Evolutionary conservation across 2,888 invertebrate genomes (phyloP).

Genomic region (Lasioglossum figueresi): DNA sequence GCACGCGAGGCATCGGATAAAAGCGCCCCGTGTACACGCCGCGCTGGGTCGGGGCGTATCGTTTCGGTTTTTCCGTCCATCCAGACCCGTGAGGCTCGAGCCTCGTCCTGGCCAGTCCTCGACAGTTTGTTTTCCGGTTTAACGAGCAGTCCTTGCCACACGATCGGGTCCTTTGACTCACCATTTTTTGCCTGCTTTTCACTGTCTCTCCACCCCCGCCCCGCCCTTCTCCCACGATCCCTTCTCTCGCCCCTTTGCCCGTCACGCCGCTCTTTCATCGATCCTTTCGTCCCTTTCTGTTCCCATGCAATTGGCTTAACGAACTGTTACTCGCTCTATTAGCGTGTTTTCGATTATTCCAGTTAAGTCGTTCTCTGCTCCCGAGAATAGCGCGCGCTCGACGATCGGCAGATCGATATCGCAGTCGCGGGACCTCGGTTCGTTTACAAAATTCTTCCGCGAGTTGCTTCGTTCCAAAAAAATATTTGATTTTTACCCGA

Average conservation of each 20-base stretch:
- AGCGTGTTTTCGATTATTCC: conserved; percentile 45
- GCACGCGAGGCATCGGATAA: background rate
- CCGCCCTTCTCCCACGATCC: background rate
- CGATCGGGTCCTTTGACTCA: conserved; percentile 70
- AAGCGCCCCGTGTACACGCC: background rate
- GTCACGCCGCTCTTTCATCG: conserved; percentile 19
- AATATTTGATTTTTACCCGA: background rate
- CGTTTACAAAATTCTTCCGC: background rate
- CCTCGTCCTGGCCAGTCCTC: conserved; percentile 42
- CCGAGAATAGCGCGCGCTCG: background rate
- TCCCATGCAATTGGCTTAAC: conserved; percentile 54
- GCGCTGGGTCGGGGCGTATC: background rate
- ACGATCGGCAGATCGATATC: background rate
- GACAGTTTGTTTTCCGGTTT: conserved; percentile 72
- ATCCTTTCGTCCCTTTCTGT: conserved; percentile 40
- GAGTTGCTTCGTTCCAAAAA: background rate
- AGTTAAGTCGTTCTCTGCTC: background rate
- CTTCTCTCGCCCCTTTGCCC: background rate
- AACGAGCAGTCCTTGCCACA: conserved; percentile 71
- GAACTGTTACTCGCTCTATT: conserved; percentile 44
- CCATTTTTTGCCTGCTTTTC: conserved; percentile 49
- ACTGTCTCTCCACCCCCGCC: conserved; percentile 25
- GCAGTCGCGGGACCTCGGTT: background rate
- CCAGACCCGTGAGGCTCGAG: conserved; percentile 11
- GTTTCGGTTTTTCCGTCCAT: conserved; percentile 34